These are phyloP conservation scores for Protodeltote pygarga DNA, from an alignment of 2,888 invertebrate species.

Conservation along the genomic window DNA sequence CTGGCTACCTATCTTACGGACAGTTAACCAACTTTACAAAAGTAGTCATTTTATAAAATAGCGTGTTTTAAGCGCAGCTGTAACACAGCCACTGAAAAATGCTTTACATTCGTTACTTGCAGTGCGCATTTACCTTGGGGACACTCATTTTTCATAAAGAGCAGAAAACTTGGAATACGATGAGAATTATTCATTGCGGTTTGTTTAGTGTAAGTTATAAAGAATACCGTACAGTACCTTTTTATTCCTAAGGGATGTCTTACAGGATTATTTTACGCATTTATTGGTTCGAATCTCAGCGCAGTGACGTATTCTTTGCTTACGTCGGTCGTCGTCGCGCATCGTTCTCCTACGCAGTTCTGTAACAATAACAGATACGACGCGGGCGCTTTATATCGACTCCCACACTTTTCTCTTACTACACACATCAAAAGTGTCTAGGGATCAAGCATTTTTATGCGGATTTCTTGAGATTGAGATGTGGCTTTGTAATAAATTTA, in stretches of 20 bases:
- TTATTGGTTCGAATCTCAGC: too few relatives aligned
- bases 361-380: too few relatives aligned
- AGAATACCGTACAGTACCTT: background rate
- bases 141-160: background rate
- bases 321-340: too few relatives aligned
- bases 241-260: background rate
- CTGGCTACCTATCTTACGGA: background rate
- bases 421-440: too few relatives aligned
- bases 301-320: too few relatives aligned
- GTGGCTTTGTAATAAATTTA: too few relatives aligned
- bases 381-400: too few relatives aligned
- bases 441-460: too few relatives aligned
- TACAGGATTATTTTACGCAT: background rate
- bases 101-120: constrained; percentile 18
- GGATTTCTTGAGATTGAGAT: too few relatives aligned
- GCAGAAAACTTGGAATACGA: background rate
- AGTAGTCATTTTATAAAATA: background rate
- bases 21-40: background rate
- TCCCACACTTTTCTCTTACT: too few relatives aligned
- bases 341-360: too few relatives aligned
- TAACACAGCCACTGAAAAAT: background rate
- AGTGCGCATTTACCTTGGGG: constrained; percentile 11
- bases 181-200: background rate
- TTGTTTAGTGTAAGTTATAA: background rate
- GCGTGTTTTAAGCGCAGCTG: background rate